Evolutionary conservation across 1,140 invertebrate genomes (phyloP).

Genomic region (Bombus confusus): DNA sequence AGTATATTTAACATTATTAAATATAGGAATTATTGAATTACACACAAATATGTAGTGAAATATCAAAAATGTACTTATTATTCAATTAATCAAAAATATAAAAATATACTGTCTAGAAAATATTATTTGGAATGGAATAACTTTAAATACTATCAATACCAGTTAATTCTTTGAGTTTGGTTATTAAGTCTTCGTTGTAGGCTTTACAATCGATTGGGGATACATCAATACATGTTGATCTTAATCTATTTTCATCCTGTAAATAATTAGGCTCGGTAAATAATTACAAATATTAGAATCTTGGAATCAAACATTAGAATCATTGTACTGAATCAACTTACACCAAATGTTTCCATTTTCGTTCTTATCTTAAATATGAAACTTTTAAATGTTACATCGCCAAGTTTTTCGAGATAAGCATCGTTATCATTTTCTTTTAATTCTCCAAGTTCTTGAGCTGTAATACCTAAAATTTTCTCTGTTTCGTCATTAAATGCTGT

Average conservation of each 20-base stretch:
- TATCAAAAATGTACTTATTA: not conserved
- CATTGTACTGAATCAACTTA: constrained; percentile 74
- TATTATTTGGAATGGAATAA: not conserved
- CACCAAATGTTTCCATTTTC: constrained; percentile 95
- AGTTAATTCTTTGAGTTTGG: constrained; percentile 85
- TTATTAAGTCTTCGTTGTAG: constrained; percentile 88
- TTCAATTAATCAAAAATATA: not conserved
- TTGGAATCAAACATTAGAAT: not conserved
- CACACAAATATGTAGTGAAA: no score
- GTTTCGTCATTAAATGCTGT: constrained; percentile 95
- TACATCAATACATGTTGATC: constrained; percentile 87
- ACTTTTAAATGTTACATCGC: constrained; percentile 89
- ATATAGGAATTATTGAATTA: not conserved
- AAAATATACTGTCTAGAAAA: not conserved
- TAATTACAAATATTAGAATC: constrained; percentile 20
- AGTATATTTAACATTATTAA: not conserved
- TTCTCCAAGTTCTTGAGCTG: constrained; percentile 90
- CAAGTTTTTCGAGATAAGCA: constrained; percentile 85
- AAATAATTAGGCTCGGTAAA: constrained; percentile 58
- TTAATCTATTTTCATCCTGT: constrained; percentile 93
- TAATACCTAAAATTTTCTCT: constrained; percentile 90
- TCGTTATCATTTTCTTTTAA: constrained; percentile 85
- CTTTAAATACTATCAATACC: constrained; percentile 78
- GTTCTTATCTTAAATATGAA: constrained; percentile 92
- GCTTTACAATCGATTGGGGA: constrained; percentile 89